A percentile compares a stretch with the other conserved stretches of the same genome.
Evolutionary conservation across 2,888 invertebrate species (phyloP).

Genomic region (Gari tellinella): DNA sequence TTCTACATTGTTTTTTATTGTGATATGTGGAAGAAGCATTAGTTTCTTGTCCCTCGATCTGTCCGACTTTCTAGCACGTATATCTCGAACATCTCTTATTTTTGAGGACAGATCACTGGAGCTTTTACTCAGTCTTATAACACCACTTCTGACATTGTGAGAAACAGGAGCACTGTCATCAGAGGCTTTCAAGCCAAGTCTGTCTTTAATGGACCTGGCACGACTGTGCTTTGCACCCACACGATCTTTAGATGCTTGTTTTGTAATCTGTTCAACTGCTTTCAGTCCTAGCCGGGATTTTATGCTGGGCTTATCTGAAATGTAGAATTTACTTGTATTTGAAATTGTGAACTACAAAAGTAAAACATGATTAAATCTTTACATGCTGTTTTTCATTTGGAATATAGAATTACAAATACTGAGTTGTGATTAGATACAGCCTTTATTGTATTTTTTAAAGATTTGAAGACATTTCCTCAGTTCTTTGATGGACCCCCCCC

Average conservation of each 20-base stretch:
- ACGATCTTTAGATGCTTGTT: slow-evolving; percentile 16
- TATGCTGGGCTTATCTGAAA: slow-evolving; percentile 49
- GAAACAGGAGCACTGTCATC: background rate
- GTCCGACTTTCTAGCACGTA: background rate
- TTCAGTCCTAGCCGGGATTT: slow-evolving; percentile 54
- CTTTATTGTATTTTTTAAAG: no score
- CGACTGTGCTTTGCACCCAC: slow-evolving; percentile 1
- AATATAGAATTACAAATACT: no score
- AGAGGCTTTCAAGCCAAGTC: slow-evolving; percentile 31
- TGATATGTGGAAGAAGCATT: slow-evolving; percentile 49
- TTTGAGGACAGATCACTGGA: slow-evolving; percentile 4
- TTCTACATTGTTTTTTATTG: slow-evolving; percentile 41
- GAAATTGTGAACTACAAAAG: no score
- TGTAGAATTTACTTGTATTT: background rate
- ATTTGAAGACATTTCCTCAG: no score
- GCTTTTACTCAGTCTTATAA: slow-evolving; percentile 35
- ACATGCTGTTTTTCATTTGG: no score
- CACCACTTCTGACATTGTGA: slow-evolving; percentile 29
- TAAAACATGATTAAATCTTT: no score
- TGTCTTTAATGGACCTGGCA: slow-evolving; percentile 37
- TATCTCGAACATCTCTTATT: background rate
- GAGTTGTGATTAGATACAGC: no score
- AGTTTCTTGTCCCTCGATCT: slow-evolving; percentile 19
- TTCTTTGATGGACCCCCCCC: no score
- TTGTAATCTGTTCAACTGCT: slow-evolving; percentile 19